Evolutionary conservation across 2,797 vertebrate genomes (phyloP).

Genomic region (Distichodus sexfasciatus): DNA sequence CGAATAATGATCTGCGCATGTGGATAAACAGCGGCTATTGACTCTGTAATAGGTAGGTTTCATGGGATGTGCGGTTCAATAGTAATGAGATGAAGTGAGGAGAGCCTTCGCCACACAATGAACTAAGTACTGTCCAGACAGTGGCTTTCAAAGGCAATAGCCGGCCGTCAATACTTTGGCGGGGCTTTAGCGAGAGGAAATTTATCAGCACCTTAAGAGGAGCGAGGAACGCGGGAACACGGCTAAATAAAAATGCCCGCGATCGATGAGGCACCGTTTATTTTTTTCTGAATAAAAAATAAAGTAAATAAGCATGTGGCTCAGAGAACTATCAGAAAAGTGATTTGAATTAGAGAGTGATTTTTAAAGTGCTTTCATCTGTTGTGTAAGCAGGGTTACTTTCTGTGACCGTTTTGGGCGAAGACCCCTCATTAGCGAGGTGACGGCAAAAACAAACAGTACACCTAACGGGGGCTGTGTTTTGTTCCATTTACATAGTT

Average conservation of each 20-base stretch:
- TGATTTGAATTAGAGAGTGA: constrained; percentile 49
- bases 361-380: constrained; percentile 56
- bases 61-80: constrained; percentile 56
- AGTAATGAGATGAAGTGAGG: constrained; percentile 56
- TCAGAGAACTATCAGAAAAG: constrained; percentile 38
- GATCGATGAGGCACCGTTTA: constrained; percentile 31
- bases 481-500: constrained; percentile 59
- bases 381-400: constrained; percentile 52
- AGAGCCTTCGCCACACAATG: constrained; percentile 48
- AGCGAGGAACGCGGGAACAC: constrained; percentile 5
- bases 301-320: constrained; percentile 35
- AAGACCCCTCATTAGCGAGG: constrained; percentile 54
- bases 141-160: constrained; percentile 40
- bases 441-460: constrained; percentile 58
- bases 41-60: constrained; percentile 59
- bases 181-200: constrained; percentile 43
- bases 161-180: constrained; percentile 43
- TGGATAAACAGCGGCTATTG: constrained; percentile 56
- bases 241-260: constrained; percentile 9
- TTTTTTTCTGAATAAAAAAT: constrained; percentile 26
- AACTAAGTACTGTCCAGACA: constrained; percentile 47
- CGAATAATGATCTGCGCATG: constrained; percentile 54
- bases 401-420: constrained; percentile 51
- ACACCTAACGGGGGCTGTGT: constrained; percentile 50
- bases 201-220: constrained; percentile 38